Percentiles rank a stretch among this genome's conserved stretches.
Conservation (phyloP, 2,888 invertebrate genomes). For the Zaprionus bogoriensis region DNA sequence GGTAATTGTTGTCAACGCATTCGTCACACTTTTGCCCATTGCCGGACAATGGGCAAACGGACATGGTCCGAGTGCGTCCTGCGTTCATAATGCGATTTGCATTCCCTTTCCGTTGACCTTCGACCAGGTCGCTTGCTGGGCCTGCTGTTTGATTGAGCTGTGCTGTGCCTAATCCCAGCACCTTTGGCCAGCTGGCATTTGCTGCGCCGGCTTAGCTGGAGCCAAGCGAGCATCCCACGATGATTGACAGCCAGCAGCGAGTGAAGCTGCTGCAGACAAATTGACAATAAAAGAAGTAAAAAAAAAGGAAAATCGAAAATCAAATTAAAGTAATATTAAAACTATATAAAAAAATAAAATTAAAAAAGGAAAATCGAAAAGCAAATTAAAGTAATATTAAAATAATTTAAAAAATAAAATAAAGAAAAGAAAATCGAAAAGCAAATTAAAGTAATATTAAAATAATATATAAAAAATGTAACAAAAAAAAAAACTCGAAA, state of each 20-base stretch:
- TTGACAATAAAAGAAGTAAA: too few species aligned
- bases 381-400: not conserved
- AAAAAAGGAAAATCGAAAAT: too few species aligned
- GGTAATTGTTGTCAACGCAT: slow-evolving; percentile 71
- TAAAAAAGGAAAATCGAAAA: too few species aligned
- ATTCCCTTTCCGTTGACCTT: slow-evolving; percentile 59
- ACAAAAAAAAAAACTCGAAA: too few species aligned
- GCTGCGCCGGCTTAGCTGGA: slow-evolving; percentile 61
- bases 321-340: too few species aligned
- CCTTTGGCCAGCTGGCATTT: slow-evolving; percentile 51
- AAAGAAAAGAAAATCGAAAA: too few species aligned
- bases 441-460: not conserved
- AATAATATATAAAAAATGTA: not conserved
- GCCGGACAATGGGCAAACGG: slow-evolving; percentile 51
- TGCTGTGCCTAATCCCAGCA: slow-evolving; percentile 61
- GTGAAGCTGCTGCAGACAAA: slow-evolving; percentile 33
- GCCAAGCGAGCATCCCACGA: slow-evolving; percentile 47
- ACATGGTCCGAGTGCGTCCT: slow-evolving; percentile 49
- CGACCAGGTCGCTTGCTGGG: slow-evolving; percentile 9
- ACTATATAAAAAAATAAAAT: too few species aligned
- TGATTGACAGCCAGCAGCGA: slow-evolving; percentile 70
- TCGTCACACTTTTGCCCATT: slow-evolving; percentile 66
- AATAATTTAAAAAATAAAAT: not conserved
- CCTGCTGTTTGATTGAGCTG: slow-evolving; percentile 72
- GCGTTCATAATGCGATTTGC: slow-evolving; percentile 82